A percentile compares a stretch with the other conserved stretches of the same genome.
Evolutionary conservation across 2,113 vertebrate species (phyloP).

Genomic region (Mustelus asterias): DNA sequence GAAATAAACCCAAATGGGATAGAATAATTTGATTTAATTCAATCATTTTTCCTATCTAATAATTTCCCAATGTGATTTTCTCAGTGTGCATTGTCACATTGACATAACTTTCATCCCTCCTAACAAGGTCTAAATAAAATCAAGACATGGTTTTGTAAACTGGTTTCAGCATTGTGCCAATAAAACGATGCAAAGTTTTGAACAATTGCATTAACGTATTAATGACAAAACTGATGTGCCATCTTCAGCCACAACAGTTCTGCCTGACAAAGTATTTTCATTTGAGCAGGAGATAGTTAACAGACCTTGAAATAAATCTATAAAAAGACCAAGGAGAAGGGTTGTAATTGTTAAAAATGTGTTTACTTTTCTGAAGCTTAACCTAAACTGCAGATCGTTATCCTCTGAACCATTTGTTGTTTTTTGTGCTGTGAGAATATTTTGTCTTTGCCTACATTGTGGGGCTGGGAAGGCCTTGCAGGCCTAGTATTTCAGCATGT

Average conservation of each 20-base stretch:
- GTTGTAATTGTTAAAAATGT: constrained; percentile 29
- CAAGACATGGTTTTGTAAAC: neutral
- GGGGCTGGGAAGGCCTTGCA: neutral
- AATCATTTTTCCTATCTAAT: neutral
- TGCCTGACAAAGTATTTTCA: neutral
- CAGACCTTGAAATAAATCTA: neutral
- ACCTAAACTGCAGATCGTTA: constrained; percentile 25
- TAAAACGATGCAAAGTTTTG: neutral
- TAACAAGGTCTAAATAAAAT: neutral
- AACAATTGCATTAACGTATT: neutral
- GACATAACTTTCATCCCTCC: neutral
- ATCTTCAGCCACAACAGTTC: neutral
- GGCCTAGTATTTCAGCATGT: constrained; percentile 2
- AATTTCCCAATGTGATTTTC: neutral
- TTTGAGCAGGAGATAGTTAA: constrained; percentile 6
- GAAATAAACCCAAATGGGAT: neutral
- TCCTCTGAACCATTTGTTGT: constrained; percentile 31
- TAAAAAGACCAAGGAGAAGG: constrained; percentile 3
- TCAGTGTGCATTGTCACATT: neutral
- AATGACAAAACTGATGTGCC: neutral
- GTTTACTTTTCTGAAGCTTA: constrained; percentile 20
- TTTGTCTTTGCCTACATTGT: neutral
- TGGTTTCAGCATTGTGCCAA: neutral
- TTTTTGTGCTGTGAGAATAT: constrained; percentile 17
- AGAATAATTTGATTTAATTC: neutral